A percentile compares a stretch with the other conserved stretches of the same genome.
phyloP scores from a whole-genome alignment of 2,113 vertebrate species.

The Bagarius yarrelli region DNA sequence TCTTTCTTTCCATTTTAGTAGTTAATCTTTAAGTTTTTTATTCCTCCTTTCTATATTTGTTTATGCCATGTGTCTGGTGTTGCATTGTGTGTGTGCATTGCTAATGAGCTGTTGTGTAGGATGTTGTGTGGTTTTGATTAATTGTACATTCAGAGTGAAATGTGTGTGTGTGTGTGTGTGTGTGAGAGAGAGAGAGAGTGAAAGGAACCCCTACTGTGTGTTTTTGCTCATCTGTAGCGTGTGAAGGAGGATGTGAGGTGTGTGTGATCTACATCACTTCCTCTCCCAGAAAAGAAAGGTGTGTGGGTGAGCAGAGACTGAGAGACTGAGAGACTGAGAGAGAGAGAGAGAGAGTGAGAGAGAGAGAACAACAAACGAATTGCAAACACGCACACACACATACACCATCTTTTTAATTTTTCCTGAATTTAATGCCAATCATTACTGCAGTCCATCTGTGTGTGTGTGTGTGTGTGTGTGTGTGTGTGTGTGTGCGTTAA shows the following conservation, averaged over 20 bases:
- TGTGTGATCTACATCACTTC: slow-evolving; percentile 30
- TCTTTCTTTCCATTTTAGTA: background rate
- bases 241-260: slow-evolving; percentile 16
- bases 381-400: background rate
- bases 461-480: slow-evolving; percentile 1
- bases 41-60: background rate
- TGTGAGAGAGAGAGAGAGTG: background rate
- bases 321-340: no score
- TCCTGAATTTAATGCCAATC: background rate
- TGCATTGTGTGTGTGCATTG: background rate
- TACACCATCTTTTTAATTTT: background rate
- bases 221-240: slow-evolving; percentile 14
- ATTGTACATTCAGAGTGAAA: slow-evolving; percentile 10
- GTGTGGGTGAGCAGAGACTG: background rate
- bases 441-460: background rate
- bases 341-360: background rate
- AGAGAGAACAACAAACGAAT: background rate
- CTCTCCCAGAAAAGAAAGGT: slow-evolving; percentile 27
- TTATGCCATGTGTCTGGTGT: background rate
- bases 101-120: slow-evolving; percentile 2
- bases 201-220: slow-evolving; percentile 8
- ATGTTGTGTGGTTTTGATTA: slow-evolving; percentile 18
- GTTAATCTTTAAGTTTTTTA: background rate
- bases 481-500: background rate
- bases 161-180: slow-evolving; percentile 34